Conservation (phyloP, 1,140 invertebrate species). For the Proctacanthus coquilletti region DNA sequence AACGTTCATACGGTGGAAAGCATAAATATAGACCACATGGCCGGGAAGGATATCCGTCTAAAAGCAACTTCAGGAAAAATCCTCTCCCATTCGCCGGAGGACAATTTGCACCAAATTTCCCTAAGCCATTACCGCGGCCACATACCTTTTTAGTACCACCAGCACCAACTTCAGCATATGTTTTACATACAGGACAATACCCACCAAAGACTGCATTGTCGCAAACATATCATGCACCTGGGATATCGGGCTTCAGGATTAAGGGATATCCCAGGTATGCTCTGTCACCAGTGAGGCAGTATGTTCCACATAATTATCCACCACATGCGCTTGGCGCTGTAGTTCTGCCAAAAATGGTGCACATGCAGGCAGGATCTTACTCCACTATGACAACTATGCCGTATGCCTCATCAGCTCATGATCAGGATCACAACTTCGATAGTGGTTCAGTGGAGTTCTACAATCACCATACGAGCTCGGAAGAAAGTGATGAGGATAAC, state of each 20-base stretch:
- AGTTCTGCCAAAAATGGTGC: not conserved
- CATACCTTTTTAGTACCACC: too few species aligned
- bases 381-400: not conserved
- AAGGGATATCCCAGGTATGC: too few species aligned
- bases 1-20: too few species aligned
- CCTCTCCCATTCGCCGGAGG: not conserved
- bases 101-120: not conserved
- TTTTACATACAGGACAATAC: too few species aligned
- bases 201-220: too few species aligned
- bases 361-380: not conserved
- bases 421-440: not conserved
- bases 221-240: too few species aligned
- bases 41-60: too few species aligned
- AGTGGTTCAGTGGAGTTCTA: not conserved
- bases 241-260: too few species aligned
- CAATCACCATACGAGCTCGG: too few species aligned
- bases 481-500: not conserved
- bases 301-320: not conserved
- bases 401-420: not conserved
- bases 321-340: not conserved
- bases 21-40: too few species aligned
- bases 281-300: too few species aligned
- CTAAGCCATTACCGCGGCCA: not conserved
- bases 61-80: not conserved
- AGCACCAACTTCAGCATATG: too few species aligned